These are phyloP conservation scores for Sicus ferrugineus DNA, from an alignment of 2,888 invertebrate genomes.

Conservation along the genomic window DNA sequence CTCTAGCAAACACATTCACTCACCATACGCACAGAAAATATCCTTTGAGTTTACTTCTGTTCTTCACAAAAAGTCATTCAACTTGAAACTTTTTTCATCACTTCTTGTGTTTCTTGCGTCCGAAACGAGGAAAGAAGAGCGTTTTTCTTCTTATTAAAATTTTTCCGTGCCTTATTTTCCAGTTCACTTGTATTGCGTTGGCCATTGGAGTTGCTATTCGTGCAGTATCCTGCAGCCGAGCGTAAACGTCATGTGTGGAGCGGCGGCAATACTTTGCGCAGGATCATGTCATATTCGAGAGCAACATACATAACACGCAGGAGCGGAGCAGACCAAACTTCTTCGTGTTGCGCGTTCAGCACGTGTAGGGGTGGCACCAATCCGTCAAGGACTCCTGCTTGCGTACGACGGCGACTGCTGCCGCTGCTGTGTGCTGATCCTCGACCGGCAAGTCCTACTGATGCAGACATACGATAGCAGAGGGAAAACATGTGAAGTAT, in stretches of 20 bases:
- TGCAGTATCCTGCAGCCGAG: not conserved
- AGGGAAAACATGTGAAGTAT: too few relatives aligned
- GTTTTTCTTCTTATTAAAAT: not conserved
- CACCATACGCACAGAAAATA: not conserved
- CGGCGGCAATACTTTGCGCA: not conserved
- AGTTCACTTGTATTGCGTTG: too few relatives aligned
- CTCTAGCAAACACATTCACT: not conserved
- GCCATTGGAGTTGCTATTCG: not conserved
- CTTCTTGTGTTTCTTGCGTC: not conserved
- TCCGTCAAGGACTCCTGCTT: not conserved
- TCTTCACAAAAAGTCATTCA: conserved; percentile 3
- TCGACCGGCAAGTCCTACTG: conserved; percentile 5
- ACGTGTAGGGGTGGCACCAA: not conserved
- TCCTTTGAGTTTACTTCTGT: not conserved
- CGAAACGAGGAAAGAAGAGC: not conserved
- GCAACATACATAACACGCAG: not conserved
- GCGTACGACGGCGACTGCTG: not conserved
- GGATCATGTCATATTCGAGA: conserved; percentile 1
- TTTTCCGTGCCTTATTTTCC: not conserved
- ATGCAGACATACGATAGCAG: not conserved
- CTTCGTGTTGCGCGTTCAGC: not conserved
- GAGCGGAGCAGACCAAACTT: not conserved
- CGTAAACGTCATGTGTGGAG: not conserved
- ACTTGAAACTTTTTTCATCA: not conserved
- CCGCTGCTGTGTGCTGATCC: not conserved